These are phyloP conservation scores for Nymphalis c-album DNA, from an alignment of 2,888 invertebrate genomes.

Conservation along the genomic window DNA sequence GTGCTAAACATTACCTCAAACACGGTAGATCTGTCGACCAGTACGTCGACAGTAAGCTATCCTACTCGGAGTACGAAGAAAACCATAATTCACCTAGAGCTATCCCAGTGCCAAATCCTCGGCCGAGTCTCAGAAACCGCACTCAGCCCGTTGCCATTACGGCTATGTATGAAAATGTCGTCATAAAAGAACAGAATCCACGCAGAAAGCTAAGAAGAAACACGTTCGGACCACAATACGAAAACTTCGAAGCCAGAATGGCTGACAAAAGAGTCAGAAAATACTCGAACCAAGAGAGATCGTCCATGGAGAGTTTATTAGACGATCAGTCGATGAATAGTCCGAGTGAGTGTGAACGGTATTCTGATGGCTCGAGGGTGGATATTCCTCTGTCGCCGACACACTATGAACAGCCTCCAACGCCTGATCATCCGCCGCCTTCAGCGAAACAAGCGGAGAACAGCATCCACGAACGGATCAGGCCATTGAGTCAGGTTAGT, in stretches of 20 bases:
- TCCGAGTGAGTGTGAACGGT: conserved; percentile 74
- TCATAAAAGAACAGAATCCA: conserved; percentile 87
- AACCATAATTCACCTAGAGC: conserved; percentile 70
- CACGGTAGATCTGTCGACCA: conserved; percentile 89
- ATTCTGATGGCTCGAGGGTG: conserved; percentile 66
- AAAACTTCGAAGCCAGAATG: conserved; percentile 82
- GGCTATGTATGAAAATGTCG: conserved; percentile 86
- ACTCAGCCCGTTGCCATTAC: conserved; percentile 87
- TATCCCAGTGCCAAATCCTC: conserved; percentile 70
- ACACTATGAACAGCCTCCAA: conserved; percentile 94
- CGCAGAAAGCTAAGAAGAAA: conserved; percentile 85
- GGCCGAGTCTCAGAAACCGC: conserved; percentile 72
- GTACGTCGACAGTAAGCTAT: conserved; percentile 86
- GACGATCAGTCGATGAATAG: conserved; percentile 81
- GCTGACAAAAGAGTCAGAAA: conserved; percentile 67
- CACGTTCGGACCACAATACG: conserved; percentile 81
- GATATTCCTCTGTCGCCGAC: conserved; percentile 91
- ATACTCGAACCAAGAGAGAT: conserved; percentile 77
- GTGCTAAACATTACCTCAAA: conserved; percentile 81
- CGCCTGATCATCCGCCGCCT: conserved; percentile 96
- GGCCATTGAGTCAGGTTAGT: conserved; percentile 94
- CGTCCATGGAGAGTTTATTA: conserved; percentile 83
- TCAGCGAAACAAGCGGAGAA: conserved; percentile 93
- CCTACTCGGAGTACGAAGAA: conserved; percentile 80
- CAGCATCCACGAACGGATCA: conserved; percentile 93